Evolutionary conservation across 2,797 vertebrate species (phyloP), one percentile per base, ranked within the genome.

Genomic region (Parotocinclus haroldoi): DNA sequence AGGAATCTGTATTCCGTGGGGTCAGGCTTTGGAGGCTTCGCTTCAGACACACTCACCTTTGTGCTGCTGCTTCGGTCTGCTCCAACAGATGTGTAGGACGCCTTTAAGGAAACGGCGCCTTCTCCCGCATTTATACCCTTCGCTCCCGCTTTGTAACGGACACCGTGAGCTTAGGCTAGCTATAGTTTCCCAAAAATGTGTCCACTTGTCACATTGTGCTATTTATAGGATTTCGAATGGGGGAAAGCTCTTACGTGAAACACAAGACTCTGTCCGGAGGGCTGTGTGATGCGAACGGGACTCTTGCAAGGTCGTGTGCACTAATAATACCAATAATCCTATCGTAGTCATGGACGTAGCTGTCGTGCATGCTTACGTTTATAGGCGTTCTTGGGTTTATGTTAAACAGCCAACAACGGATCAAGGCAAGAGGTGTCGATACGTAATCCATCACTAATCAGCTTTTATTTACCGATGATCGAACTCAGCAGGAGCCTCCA

Each of bases 181-280:
- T 78, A 66, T 69, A 72, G 72, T 81, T 80, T 74, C 14, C 46
- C 76, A 76, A 81, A 84, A 85, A 84, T 82, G 76, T 85, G 80
- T 82, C 80, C 66, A 78, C 69, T 83, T 69, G 74, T 79, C 78
- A 80, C 73, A 76, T 80, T 75, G 78, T n/a, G 57, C 79, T 85
- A 85, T 84, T 82, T 81, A 80, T 83, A 83, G 73, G 76, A 54
- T 74, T 77, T 72, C 58, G 58, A 76, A 69, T 62, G 58, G 62
- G 63, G 71, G 13, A 56, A 60, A 72, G 56, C 62, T 76, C 71
- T 67, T 74, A 61, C 69, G 68, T 18, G 76, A 80, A 76, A 79
- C 50, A 63, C 60, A 76, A 73, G 69, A 73, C 72, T 68, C 63
- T 54, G 66, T 65, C 71, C 64, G 49, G 27, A 58, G 44, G 40